Conservation (phyloP, 2,888 invertebrate species). For the Elysia crispata region DNA sequence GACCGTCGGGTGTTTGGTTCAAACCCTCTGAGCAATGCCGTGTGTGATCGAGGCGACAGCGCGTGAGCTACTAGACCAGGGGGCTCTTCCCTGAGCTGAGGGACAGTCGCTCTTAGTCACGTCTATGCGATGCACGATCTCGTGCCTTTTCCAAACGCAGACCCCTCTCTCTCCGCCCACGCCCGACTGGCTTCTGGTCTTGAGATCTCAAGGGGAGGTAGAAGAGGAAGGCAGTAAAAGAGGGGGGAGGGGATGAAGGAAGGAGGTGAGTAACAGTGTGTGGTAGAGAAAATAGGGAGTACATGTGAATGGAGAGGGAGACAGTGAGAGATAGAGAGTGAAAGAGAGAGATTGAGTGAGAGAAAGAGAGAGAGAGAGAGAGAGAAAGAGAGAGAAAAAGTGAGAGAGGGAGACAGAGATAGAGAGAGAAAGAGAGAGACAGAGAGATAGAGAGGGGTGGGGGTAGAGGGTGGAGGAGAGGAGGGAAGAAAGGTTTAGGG, state of each 20-base stretch:
- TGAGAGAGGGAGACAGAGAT: neutral
- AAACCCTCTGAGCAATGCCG: too few species aligned
- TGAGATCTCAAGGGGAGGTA: neutral
- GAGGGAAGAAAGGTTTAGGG: too few species aligned
- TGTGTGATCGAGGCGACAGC: too few species aligned
- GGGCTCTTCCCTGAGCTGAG: neutral
- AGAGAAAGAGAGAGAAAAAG: neutral
- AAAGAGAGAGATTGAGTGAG: conserved; percentile 1
- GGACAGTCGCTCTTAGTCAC: neutral
- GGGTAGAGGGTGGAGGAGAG: too few species aligned
- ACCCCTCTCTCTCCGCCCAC: too few species aligned
- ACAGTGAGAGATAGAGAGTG: conserved; percentile 22
- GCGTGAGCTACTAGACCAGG: too few species aligned
- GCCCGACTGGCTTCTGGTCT: neutral
- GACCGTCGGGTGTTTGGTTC: too few species aligned
- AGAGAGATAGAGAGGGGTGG: neutral
- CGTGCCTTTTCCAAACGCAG: neutral
- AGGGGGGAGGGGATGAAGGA: too few species aligned
- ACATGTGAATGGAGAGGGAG: neutral
- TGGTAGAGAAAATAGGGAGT: neutral
- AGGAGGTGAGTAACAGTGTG: neutral
- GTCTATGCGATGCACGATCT: neutral
- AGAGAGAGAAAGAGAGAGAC: neutral
- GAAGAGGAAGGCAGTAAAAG: too few species aligned
- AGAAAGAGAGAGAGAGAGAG: neutral